phyloP scores from a whole-genome alignment of 2,797 vertebrate species.

The Gymnoscopelus microlampas region DNA sequence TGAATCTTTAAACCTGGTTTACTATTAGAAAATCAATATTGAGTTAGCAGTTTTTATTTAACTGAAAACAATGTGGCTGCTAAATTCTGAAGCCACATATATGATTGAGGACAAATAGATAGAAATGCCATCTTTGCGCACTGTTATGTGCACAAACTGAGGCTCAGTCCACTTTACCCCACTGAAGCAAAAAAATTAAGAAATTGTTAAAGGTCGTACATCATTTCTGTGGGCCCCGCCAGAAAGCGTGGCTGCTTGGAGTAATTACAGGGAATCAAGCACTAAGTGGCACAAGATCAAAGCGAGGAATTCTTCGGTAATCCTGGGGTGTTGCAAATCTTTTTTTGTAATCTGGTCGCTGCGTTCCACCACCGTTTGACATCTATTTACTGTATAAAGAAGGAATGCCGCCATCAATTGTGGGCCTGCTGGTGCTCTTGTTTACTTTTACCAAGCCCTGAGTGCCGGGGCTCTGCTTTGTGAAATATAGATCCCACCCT shows the following conservation, averaged over 20 bases:
- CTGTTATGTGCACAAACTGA: neutral
- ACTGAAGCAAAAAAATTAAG: constrained; percentile 60
- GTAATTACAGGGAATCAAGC: constrained; percentile 82
- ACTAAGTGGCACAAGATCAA: constrained; percentile 79
- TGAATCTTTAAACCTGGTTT: no score
- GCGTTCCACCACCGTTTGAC: constrained; percentile 79
- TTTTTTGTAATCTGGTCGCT: constrained; percentile 74
- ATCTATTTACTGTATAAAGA: constrained; percentile 83
- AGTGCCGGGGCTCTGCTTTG: constrained; percentile 66
- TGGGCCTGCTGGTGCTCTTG: constrained; percentile 63
- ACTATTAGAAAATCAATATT: no score
- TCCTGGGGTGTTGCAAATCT: constrained; percentile 81
- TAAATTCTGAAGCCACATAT: no score
- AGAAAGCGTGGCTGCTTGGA: constrained; percentile 62
- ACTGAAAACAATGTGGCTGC: no score
- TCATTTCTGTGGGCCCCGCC: constrained; percentile 60
- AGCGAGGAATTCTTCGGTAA: constrained; percentile 79
- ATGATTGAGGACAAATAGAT: no score
- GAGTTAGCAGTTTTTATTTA: no score
- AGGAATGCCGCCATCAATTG: constrained; percentile 78
- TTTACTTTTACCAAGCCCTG: constrained; percentile 77
- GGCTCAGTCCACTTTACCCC: constrained; percentile 25
- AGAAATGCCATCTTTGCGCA: no score
- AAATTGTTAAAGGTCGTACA: constrained; percentile 68
- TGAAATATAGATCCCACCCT: constrained; percentile 63